Evolutionary conservation across 2,113 vertebrate species (phyloP), one percentile per base, ranked within the genome.

Genomic region (Alouatta palliata): DNA sequence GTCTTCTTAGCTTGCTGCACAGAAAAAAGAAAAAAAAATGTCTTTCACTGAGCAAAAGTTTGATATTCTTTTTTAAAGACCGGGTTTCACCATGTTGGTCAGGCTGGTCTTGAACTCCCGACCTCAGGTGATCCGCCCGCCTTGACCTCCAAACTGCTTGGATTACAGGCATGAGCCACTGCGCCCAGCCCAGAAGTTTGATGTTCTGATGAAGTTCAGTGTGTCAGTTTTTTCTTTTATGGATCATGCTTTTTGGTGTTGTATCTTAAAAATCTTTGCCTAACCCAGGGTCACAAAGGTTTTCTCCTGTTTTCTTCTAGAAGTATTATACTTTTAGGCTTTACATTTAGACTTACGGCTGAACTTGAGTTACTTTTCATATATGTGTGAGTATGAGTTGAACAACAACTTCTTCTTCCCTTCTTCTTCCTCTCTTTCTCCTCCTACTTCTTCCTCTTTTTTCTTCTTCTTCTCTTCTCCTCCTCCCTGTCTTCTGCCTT

Each of bases 361-460:
- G 35, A 70, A 70, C 68, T n/a, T n/a, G 68, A 70, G 35, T 70
- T 70, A 70, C 8, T 70, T 70, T n/a, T 70, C 68, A 70, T 19
- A 70, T 70, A 9, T 19, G 68, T 70, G 35, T 35, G 32, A 68
- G 66, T 30, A 64, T 30, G 58, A 27, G 58, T 27, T 61, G 10
- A 64, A 64, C 61, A 27, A 27, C 4, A 30, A 30, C 12, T 64
- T 64, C 61, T 58, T 58, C 56, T 27, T 7, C 10, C 19, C 56
- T 61, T 61, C 58, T 25, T 58, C 56, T 1, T 23, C 1, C 4
- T 3, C 23, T 25, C 0, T 21, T 25, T 0, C 23, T 10, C 0
- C 23, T 58, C 0, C 58, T n/a, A n/a, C n/a, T 27, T 0, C 56
- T 58, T 2, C 58, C 9, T 5, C 3, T 61, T 5, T 25, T 25